phyloP scores from a whole-genome alignment of 2,113 vertebrate genomes.

The Festucalex cinctus region DNA sequence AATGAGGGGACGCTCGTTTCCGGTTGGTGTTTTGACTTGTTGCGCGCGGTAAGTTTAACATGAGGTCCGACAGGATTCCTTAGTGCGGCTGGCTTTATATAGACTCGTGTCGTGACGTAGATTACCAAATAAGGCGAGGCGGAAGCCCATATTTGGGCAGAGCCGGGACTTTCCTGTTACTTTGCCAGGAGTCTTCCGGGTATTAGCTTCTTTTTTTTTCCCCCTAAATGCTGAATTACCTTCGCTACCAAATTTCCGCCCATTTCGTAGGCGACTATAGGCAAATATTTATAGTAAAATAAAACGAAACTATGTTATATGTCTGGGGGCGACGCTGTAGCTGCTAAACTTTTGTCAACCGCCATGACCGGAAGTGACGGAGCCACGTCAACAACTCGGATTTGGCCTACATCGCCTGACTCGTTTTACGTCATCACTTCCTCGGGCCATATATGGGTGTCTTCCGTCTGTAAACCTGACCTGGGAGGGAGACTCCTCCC shows the following conservation, averaged over 20 bases:
- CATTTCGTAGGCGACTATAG: not conserved
- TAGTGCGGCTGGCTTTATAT: conserved; percentile 70
- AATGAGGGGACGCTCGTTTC: conserved; percentile 2
- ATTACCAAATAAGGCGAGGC: conserved; percentile 83
- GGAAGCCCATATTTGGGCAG: conserved; percentile 93
- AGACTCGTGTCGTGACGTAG: conserved; percentile 85
- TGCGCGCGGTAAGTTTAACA: conserved; percentile 10
- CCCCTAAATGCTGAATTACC: not conserved
- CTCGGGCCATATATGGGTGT: conserved; percentile 82
- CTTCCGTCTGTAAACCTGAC: conserved; percentile 66
- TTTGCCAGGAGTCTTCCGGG: not conserved
- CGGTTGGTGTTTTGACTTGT: conserved; percentile 27
- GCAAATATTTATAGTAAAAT: not conserved
- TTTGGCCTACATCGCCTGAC: conserved; percentile 56
- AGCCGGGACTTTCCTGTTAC: conserved; percentile 56
- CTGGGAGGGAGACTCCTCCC: not conserved
- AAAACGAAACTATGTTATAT: not conserved
- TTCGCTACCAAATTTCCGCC: not conserved
- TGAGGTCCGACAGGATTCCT: conserved; percentile 45
- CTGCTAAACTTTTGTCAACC: not conserved
- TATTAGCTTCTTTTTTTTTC: not conserved
- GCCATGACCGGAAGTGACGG: conserved; percentile 74
- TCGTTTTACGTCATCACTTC: conserved; percentile 85
- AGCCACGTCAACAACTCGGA: conserved; percentile 68
- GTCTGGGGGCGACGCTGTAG: not conserved